Percentiles rank a stretch among this genome's conserved stretches.
phyloP scores from a whole-genome alignment of 2,888 invertebrate genomes.

The Bimastos eiseni region DNA sequence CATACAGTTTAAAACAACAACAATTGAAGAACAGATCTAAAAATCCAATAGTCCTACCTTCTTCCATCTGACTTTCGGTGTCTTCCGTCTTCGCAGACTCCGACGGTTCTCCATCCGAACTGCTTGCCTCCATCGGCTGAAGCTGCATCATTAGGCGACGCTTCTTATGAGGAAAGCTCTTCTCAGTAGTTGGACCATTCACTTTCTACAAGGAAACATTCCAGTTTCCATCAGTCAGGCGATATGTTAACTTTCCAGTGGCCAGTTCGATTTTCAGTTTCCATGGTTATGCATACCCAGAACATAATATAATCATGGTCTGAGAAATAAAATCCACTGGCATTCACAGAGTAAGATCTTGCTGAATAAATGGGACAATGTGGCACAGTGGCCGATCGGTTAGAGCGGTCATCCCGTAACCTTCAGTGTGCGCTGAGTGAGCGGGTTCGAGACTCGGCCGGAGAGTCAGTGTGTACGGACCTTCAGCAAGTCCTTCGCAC shows the following conservation, averaged over 20 bases:
- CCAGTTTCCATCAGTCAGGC: background rate
- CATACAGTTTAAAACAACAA: background rate
- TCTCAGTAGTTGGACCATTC: background rate
- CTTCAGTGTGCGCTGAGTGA: too few relatives aligned
- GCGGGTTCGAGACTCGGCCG: too few relatives aligned
- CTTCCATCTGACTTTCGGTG: conserved; percentile 64
- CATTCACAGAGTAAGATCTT: too few relatives aligned
- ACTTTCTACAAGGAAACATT: background rate
- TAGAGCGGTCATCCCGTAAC: too few relatives aligned
- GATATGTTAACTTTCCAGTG: background rate
- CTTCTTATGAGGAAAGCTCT: conserved; percentile 42
- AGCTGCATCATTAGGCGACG: conserved; percentile 36
- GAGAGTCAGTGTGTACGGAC: too few relatives aligned
- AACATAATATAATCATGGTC: background rate
- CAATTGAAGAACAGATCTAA: background rate
- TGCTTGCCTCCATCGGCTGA: conserved; percentile 41
- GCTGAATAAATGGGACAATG: too few relatives aligned
- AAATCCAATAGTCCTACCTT: conserved; percentile 36
- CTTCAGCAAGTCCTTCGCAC: too few relatives aligned
- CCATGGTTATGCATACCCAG: background rate
- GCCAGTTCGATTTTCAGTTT: background rate
- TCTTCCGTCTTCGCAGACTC: conserved; percentile 21
- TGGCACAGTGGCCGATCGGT: too few relatives aligned
- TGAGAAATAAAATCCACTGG: background rate
- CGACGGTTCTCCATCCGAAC: conserved; percentile 50